Conservation (phyloP, 2,797 vertebrate species). For the Pangasius djambal region DNA sequence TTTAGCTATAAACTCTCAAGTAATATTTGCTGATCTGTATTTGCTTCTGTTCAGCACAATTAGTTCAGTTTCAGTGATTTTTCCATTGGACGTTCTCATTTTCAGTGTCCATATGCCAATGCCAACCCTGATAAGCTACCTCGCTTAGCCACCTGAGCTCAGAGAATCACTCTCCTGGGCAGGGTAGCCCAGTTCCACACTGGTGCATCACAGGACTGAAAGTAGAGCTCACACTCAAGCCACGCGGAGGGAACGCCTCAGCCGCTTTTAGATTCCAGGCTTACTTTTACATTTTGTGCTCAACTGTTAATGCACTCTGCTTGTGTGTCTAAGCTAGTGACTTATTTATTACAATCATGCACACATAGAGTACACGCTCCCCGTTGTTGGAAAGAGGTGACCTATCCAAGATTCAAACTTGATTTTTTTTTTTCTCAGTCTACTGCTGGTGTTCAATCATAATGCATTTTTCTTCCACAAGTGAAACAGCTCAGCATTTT, state of each 20-base stretch:
- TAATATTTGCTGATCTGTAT: background rate
- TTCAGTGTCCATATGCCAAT: background rate
- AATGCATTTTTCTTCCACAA: background rate
- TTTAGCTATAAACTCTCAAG: background rate
- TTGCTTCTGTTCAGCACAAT: background rate
- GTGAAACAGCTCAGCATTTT: background rate
- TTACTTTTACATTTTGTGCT: conserved; percentile 75
- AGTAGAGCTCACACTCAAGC: conserved; percentile 73
- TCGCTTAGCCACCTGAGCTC: conserved; percentile 33
- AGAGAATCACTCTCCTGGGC: conserved; percentile 21
- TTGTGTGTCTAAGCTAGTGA: conserved; percentile 64
- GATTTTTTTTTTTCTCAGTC: background rate
- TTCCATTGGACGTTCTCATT: background rate
- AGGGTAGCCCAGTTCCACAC: conserved; percentile 42
- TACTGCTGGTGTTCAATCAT: background rate
- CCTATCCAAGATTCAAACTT: conserved; percentile 12
- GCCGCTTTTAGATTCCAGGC: conserved; percentile 63
- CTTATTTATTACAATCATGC: conserved; percentile 71
- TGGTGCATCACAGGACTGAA: conserved; percentile 61
- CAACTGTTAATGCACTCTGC: conserved; percentile 67
- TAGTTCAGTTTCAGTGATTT: conserved; percentile 70
- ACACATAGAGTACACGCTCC: conserved; percentile 28
- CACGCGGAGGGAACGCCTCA: conserved; percentile 58
- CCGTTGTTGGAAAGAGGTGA: conserved; percentile 36
- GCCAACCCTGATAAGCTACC: conserved; percentile 37